phyloP scores from a whole-genome alignment of 2,888 invertebrate species.

The Suillia variegata region DNA sequence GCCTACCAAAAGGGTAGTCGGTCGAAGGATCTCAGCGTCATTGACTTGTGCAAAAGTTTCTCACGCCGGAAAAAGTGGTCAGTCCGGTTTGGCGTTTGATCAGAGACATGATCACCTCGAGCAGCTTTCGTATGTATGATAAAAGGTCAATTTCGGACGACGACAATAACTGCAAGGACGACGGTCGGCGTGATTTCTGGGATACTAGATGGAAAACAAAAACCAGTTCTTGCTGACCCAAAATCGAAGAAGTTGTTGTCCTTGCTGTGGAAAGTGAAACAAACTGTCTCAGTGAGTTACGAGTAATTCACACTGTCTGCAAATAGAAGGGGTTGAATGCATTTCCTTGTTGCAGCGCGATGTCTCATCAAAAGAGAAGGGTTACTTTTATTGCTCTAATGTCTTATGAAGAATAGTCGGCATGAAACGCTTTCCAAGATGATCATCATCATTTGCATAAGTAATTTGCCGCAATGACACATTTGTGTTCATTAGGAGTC shows the following conservation, averaged over 20 bases:
- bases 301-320: too few relatives aligned
- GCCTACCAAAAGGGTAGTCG: neutral
- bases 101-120: too few relatives aligned
- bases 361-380: neutral
- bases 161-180: conserved; percentile 1
- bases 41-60: conserved; percentile 35
- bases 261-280: conserved; percentile 28
- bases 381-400: neutral
- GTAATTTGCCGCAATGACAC: conserved; percentile 26
- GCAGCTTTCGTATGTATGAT: too few relatives aligned
- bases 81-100: conserved; percentile 51
- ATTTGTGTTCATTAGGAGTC: conserved; percentile 3
- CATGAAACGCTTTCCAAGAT: neutral
- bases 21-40: conserved; percentile 2
- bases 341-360: neutral
- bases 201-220: conserved; percentile 32
- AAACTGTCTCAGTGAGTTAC: neutral
- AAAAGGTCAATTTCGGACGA: conserved; percentile 40
- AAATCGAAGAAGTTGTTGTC: conserved; percentile 28
- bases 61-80: conserved; percentile 53
- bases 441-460: neutral
- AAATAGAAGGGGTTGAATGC: conserved; percentile 4
- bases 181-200: conserved; percentile 13
- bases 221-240: conserved; percentile 27
- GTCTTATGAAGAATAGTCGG: neutral